phyloP scores from a whole-genome alignment of 2,797 vertebrate genomes.

The Tenualosa ilisha region DNA sequence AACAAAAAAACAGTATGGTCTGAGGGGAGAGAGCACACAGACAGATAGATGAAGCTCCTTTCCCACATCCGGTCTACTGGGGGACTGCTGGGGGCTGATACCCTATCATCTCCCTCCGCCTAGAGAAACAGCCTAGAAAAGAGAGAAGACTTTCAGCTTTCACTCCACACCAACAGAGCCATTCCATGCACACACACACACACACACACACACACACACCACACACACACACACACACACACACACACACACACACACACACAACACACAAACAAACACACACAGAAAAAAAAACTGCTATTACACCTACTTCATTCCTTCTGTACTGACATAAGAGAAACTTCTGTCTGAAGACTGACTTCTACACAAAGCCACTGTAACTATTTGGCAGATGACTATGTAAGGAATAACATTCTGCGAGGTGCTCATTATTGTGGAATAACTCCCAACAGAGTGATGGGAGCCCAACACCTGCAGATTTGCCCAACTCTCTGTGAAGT shows the following conservation, averaged over 20 bases:
- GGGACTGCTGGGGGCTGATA: not conserved
- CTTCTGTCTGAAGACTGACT: not conserved
- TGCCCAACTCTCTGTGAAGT: too few relatives aligned
- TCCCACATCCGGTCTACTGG: not conserved
- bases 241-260: not conserved
- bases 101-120: not conserved
- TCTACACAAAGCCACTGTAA: too few relatives aligned
- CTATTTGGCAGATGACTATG: too few relatives aligned
- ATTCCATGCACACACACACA: not conserved
- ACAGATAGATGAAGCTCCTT: not conserved
- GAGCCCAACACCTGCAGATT: too few relatives aligned
- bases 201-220: not conserved
- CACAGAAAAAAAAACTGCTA: not conserved
- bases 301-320: too few relatives aligned
- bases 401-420: too few relatives aligned
- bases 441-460: too few relatives aligned
- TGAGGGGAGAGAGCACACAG: not conserved
- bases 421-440: too few relatives aligned
- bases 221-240: not conserved
- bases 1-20: not conserved
- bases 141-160: not conserved
- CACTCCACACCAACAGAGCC: not conserved
- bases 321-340: not conserved
- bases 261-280: not conserved
- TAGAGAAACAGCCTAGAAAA: conserved; percentile 13